Evolutionary conservation across 2,113 vertebrate species (phyloP), one percentile per base, ranked within the genome.

Genomic region (Actenoides lindsayi): DNA sequence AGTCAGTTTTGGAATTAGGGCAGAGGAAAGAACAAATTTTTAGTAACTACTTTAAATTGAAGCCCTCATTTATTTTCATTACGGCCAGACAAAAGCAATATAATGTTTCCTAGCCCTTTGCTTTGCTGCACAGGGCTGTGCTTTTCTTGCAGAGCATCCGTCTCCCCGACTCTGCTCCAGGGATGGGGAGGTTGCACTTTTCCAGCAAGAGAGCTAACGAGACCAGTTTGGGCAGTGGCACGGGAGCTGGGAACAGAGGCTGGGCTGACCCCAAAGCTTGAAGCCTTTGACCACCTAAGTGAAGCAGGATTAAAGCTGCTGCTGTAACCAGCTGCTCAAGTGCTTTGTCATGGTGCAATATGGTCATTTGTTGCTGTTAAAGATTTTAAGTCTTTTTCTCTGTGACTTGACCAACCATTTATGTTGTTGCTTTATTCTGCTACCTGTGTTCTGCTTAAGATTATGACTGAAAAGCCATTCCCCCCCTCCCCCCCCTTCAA

Each of bases 21-120:
- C 85, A 96, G 97, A 98, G 98, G 98, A 98, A 98, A 98, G 97
- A 97, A 98, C 97, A 98, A 98, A 97, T 98, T 98, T 97, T 98
- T 97, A 97, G 97, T 97, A 98, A 98, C 97, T 97, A 95, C 97
- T 97, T 97, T 83, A 97, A 98, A 98, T 97, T 96, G 97, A 97
- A 97, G 96, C 95, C 94, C 96, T 98, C 97, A 93, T 98, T 98
- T 98, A 97, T 98, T 98, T 98, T 98, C 97, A 98, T 98, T 98
- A 97, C 17, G 56, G 96, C 92, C 79, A 97, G 97, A 98, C 97
- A 97, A 98, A 97, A 95, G 97, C 96, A 96, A 95, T 94, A 70
- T 87, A 97, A 96, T 15, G 67, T 97, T 97, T 97, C 97, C 96
- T 83, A 96, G 85, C 83, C 87, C 83, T 92, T n/a, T 18, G 79